Evolutionary conservation across 1,140 invertebrate genomes (phyloP), one percentile per base, ranked within the genome.

Genomic region (Oryzaephilus surinamensis): DNA sequence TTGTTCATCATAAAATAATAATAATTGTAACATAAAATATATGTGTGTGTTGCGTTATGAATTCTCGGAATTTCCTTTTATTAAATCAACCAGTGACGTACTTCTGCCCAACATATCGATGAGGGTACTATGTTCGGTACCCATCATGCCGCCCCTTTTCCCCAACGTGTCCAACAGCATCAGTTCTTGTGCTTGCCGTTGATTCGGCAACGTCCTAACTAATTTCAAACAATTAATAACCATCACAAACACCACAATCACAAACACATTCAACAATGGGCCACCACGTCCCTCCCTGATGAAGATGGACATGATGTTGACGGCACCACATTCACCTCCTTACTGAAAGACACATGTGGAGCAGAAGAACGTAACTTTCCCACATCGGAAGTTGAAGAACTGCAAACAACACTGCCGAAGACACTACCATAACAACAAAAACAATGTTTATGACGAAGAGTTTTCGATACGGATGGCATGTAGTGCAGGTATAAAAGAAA

Each of bases 101-200:
- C 83, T 86, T 79, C 81, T 76, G 40, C 81, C 81, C 45, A 87
- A 65, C 70, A 87, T 79, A 55, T 85, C 79, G 70, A 85, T 80
- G 41, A 87, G 75, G 38, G 77, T 76, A 48, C 74, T 77, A 40
- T 81, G 77, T 34, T 76, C 67, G 45, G 70, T 64, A 4, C 50
- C 39, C 34, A 62, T 60, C 16, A 62, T 52, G 12, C 57, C 57
- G 15, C 43, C 50, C 48, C 79, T 73, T 19, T 74, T 72, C 0
- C 72, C 74, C 10, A 86, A 58, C 0, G 79, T 77, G 39, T 84
- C 79, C 39, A 84, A 64, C 17, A 86, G 60, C 33, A 84, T 61
- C 43, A 80, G 67, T 38, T 83, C 80, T 51, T 84, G 79, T 41
- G 83, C 77, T 52, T 82, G 78, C 33, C 75, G 76, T 32, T 67